A percentile compares a stretch with the other conserved stretches of the same genome.
Evolutionary conservation across 2,888 invertebrate genomes (phyloP).

Genomic region (Heteropelma amictum): DNA sequence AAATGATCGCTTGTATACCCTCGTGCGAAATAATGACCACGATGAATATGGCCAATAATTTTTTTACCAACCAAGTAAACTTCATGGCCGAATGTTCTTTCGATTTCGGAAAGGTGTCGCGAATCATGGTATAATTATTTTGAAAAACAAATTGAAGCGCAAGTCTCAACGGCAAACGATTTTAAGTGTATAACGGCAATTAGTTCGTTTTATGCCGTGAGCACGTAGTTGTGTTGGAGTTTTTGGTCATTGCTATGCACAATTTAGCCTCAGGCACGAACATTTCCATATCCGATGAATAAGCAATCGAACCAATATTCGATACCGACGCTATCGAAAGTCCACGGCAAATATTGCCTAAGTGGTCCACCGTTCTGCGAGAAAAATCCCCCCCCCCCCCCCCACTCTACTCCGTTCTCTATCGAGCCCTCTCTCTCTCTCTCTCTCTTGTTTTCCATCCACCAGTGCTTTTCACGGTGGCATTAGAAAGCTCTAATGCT

Average conservation of each 20-base stretch:
- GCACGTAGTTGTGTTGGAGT: constrained; percentile 1
- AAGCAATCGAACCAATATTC: constrained; percentile 52
- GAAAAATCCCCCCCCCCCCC: background rate
- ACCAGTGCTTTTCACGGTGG: constrained; percentile 21
- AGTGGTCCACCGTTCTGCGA: constrained; percentile 50
- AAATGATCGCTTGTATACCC: too few relatives aligned
- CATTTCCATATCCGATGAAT: constrained; percentile 56
- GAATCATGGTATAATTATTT: too few relatives aligned
- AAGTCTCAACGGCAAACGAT: background rate
- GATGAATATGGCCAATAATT: too few relatives aligned
- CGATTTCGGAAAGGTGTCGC: too few relatives aligned
- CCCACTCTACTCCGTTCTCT: background rate
- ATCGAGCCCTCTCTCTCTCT: background rate
- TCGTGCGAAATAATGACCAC: too few relatives aligned
- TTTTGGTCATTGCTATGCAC: constrained; percentile 25
- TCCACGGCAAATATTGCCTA: constrained; percentile 59
- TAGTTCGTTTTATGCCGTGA: constrained; percentile 28
- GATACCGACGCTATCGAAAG: constrained; percentile 48
- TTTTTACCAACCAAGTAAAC: too few relatives aligned
- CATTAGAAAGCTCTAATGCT: constrained; percentile 64
- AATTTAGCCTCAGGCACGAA: background rate
- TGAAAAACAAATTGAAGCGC: too few relatives aligned
- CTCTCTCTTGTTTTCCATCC: background rate
- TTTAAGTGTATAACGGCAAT: background rate
- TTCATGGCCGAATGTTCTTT: too few relatives aligned